These are phyloP conservation scores for Megastigmus dorsalis DNA, from an alignment of 2,888 invertebrate genomes.

Conservation along the genomic window DNA sequence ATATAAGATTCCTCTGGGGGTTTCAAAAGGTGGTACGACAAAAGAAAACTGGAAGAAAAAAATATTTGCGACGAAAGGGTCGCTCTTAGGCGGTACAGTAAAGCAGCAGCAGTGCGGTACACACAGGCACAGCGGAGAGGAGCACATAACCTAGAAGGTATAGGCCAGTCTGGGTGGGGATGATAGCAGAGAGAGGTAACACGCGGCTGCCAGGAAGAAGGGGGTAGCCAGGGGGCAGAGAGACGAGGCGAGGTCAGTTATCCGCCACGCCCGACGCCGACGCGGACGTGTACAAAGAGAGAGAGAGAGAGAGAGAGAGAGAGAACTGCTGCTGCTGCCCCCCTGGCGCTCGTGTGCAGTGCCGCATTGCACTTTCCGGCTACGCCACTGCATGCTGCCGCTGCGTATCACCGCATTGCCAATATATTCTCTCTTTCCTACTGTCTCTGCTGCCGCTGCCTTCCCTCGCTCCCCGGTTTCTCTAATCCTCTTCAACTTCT, in stretches of 20 bases:
- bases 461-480: conserved; percentile 8
- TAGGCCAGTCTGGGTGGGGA: too few relatives aligned
- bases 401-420: conserved; percentile 64
- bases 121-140: neutral
- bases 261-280: conserved; percentile 67
- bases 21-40: neutral
- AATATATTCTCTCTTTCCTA: conserved; percentile 47
- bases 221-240: neutral
- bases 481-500: neutral
- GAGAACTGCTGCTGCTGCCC: conserved; percentile 58
- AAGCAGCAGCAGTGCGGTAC: conserved; percentile 15
- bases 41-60: neutral
- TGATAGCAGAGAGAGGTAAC: neutral
- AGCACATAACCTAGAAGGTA: conserved; percentile 24
- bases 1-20: neutral
- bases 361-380: conserved; percentile 64
- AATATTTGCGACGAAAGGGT: neutral
- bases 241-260: conserved; percentile 65
- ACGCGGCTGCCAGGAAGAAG: neutral
- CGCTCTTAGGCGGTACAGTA: neutral
- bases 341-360: conserved; percentile 45
- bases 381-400: conserved; percentile 59
- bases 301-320: too few relatives aligned
- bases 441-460: conserved; percentile 21
- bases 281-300: too few relatives aligned